Evolutionary conservation across 2,797 vertebrate genomes (phyloP).

Genomic region (Morelia viridis): DNA sequence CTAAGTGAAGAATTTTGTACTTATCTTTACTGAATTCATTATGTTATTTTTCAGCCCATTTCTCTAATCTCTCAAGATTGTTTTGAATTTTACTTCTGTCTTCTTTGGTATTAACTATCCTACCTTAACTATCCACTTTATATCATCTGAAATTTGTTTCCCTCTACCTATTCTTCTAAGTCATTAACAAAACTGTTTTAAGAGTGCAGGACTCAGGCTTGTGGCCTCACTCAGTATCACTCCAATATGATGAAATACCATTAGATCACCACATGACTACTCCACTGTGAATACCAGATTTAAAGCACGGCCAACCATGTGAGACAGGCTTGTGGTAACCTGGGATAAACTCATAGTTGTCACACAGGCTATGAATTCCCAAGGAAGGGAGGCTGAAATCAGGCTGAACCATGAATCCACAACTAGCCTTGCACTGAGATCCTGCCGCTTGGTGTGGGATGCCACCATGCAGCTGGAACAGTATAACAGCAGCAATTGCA

Average conservation of each 20-base stretch:
- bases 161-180: neutral
- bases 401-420: too few relatives aligned
- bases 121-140: neutral
- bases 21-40: neutral
- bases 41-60: neutral
- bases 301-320: too few relatives aligned
- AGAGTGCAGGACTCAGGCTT: neutral
- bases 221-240: neutral
- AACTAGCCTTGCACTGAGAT: too few relatives aligned
- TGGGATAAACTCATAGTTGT: too few relatives aligned
- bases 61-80: neutral
- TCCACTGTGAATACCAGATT: too few relatives aligned
- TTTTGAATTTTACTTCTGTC: neutral
- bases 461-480: too few relatives aligned
- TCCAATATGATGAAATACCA: neutral
- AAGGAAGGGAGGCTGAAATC: too few relatives aligned
- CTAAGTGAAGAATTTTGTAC: constrained; percentile 1
- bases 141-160: neutral
- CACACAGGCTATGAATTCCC: too few relatives aligned
- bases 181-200: neutral
- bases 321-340: too few relatives aligned
- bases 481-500: too few relatives aligned
- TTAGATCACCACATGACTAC: too few relatives aligned
- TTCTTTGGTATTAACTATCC: neutral
- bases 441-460: too few relatives aligned